Evolutionary conservation across 2,113 vertebrate genomes (phyloP), one percentile per base, ranked within the genome.

Genomic region (Microtus montanus): DNA sequence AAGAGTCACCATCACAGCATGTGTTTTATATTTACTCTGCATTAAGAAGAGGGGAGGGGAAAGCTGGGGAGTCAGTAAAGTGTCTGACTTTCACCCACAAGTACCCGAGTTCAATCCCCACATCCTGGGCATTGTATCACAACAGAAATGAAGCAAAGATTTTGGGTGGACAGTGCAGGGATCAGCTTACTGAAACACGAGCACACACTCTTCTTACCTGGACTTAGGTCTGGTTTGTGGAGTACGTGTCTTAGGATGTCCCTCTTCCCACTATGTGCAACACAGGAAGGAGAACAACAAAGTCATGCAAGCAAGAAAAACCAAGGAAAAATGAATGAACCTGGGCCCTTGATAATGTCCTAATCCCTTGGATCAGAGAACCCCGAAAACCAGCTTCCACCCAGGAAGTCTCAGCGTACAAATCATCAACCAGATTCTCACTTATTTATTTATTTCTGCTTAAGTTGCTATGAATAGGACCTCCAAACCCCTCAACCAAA

Each of bases 231-330:
- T 77, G 19, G 13, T 4, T 3, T 6, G 15, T 28, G 61, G 19
- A 20, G 13, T 20, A 19, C 35, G 11, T 2, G 13, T 74, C 70
- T 35, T 20, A 22, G 35, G 41, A 24, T 4, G 2, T 12, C 38
- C 3, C 3, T 26, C 33, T 24, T 28, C 30, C 5, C 3, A 0
- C 41, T 17, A 33, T 6, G 3, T 7, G 28, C 49, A 74, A 68
- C 3, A 7, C 14, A 20, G 61, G 5, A 41, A 7, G 2, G 14
- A 0, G 15, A 20, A 22, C 30, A 24, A 14, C 44, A 26, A 0
- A 12, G 87, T 4, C 64, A 73, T 7, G 30, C 38, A 26, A 63
- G 64, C 58, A 63, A 64, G 82, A 84, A 64, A 19, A 19, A 5
- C 1, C 22, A 33, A 44, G 6, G 17, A 26, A 5, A 52, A 30